A percentile compares a stretch with the other conserved stretches of the same genome.
These are phyloP conservation scores for Agrochola litura DNA, from an alignment of 2,888 invertebrate species.

Conservation along the genomic window DNA sequence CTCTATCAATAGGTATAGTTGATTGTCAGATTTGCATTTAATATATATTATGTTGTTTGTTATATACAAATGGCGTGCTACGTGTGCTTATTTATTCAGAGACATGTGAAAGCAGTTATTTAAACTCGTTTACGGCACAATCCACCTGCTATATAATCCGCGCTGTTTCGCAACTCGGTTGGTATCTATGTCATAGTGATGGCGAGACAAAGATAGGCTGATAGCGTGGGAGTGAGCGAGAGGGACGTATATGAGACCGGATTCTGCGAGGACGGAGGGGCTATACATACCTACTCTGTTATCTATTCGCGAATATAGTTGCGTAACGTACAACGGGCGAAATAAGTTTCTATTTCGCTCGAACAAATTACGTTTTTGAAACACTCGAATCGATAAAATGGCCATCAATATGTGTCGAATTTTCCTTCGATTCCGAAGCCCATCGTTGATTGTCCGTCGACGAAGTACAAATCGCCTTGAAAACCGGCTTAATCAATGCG, in stretches of 20 bases:
- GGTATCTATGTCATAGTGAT: constrained; percentile 88
- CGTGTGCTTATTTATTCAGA: constrained; percentile 78
- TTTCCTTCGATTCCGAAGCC: constrained; percentile 64
- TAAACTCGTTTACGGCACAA: constrained; percentile 89
- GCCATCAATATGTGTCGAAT: constrained; percentile 62
- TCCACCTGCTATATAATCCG: constrained; percentile 91
- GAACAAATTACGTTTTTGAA: constrained; percentile 68
- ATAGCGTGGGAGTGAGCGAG: constrained; percentile 74
- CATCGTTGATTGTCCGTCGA: constrained; percentile 66
- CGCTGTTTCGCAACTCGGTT: constrained; percentile 88
- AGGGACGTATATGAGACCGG: constrained; percentile 76
- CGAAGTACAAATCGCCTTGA: constrained; percentile 71
- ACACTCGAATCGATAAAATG: constrained; percentile 50
- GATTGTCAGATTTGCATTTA: constrained; percentile 58
- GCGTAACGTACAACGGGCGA: constrained; percentile 86
- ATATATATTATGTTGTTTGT: constrained; percentile 44
- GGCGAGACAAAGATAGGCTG: constrained; percentile 70
- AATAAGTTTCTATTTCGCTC: constrained; percentile 82
- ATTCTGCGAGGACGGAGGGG: constrained; percentile 88
- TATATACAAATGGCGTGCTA: constrained; percentile 65
- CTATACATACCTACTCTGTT: constrained; percentile 82
- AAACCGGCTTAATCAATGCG: constrained; percentile 76
- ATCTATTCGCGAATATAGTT: constrained; percentile 90
- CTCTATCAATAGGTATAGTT: constrained; percentile 32
- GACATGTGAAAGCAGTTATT: constrained; percentile 89